A percentile compares a stretch with the other conserved stretches of the same genome.
phyloP scores from a whole-genome alignment of 2,113 vertebrate species.

The Tauraco erythrolophus region DNA sequence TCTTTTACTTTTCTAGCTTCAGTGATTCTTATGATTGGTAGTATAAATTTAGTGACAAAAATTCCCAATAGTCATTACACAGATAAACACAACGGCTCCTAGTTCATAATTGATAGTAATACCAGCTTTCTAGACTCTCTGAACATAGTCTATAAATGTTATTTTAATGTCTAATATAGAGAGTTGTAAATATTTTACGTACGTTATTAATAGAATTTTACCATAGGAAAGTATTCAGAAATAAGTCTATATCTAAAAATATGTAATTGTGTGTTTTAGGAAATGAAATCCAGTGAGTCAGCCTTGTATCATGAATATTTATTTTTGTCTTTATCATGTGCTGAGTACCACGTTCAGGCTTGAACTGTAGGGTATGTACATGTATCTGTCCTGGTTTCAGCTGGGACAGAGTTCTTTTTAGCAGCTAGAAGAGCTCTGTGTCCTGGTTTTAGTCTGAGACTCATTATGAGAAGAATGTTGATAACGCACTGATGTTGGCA shows the following conservation, averaged over 20 bases:
- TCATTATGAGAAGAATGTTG: too few species aligned
- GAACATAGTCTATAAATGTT: neutral
- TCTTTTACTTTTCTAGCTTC: neutral
- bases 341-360: neutral
- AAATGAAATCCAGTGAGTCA: neutral
- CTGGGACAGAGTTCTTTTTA: too few species aligned
- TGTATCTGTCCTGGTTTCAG: too few species aligned
- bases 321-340: neutral
- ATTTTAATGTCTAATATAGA: neutral
- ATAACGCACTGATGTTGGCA: too few species aligned
- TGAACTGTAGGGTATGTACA: neutral
- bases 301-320: neutral
- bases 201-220: neutral
- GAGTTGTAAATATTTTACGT: neutral
- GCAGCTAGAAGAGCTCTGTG: too few species aligned
- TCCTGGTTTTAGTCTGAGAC: too few species aligned
- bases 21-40: neutral
- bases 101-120: neutral
- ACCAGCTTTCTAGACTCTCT: neutral
- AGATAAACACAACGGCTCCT: neutral
- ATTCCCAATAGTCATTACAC: neutral
- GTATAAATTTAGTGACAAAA: constrained; percentile 1
- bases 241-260: neutral
- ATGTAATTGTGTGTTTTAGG: neutral
- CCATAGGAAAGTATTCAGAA: neutral